These are phyloP conservation scores for Petrocephalus zakoni DNA, from an alignment of 2,113 vertebrate genomes.

Conservation along the genomic window DNA sequence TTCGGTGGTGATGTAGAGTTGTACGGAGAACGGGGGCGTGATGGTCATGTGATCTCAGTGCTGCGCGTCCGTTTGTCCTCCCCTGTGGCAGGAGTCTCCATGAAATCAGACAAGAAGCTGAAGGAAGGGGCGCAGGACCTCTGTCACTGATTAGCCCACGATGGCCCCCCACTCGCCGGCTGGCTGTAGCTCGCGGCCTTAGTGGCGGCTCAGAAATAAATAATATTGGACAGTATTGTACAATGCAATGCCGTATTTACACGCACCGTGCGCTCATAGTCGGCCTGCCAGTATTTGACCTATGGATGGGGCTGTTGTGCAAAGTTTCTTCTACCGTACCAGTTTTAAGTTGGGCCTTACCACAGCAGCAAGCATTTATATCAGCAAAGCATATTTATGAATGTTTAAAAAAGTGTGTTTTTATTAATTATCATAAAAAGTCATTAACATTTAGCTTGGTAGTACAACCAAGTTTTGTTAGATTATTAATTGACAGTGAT, in stretches of 20 bases:
- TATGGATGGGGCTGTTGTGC: too few species aligned
- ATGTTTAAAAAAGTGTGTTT: background rate
- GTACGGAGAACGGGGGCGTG: background rate
- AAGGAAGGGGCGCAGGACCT: too few species aligned
- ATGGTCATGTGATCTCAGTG: background rate
- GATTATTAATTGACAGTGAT: background rate
- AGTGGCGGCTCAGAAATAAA: background rate
- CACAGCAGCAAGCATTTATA: background rate
- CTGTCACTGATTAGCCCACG: too few species aligned
- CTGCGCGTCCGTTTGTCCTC: background rate
- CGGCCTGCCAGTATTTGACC: background rate
- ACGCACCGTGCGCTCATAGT: background rate
- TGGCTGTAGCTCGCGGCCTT: background rate
- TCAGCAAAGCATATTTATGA: background rate
- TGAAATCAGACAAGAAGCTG: background rate
- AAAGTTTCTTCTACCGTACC: background rate
- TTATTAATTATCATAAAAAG: background rate
- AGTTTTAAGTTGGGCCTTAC: background rate
- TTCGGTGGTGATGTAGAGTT: background rate
- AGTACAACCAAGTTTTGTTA: background rate
- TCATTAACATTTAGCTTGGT: background rate
- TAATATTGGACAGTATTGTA: background rate
- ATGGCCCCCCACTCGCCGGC: too few species aligned
- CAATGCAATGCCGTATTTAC: background rate
- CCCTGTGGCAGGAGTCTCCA: background rate